Percentiles rank a stretch among this genome's conserved stretches.
Evolutionary conservation across 2,113 vertebrate species (phyloP).

Genomic region (Microcebus murinus): DNA sequence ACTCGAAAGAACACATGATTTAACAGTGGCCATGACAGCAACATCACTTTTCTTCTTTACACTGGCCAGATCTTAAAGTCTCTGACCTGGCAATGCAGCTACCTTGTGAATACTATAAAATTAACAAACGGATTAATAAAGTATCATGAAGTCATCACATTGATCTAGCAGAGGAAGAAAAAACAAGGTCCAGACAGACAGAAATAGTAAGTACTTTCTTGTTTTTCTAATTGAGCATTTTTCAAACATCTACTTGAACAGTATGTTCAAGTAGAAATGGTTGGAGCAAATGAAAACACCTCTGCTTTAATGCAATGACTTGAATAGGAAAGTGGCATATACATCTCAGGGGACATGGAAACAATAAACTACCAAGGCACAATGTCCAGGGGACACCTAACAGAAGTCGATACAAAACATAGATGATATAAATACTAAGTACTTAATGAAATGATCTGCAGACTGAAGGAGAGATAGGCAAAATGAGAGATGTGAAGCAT

Average conservation of each 20-base stretch:
- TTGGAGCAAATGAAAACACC: not conserved
- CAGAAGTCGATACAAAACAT: not conserved
- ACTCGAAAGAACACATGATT: not conserved
- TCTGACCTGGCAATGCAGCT: not conserved
- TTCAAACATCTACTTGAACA: not conserved
- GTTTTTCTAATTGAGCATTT: not conserved
- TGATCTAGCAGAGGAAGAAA: conserved; percentile 20
- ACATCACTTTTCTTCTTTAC: not conserved
- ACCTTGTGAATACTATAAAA: conserved; percentile 49
- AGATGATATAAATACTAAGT: not conserved
- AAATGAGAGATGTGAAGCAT: not conserved
- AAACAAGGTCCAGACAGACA: conserved; percentile 13
- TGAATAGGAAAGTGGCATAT: not conserved
- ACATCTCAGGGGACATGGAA: not conserved
- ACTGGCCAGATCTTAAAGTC: not conserved
- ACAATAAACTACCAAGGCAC: not conserved
- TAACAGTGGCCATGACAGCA: not conserved
- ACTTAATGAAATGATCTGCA: conserved; percentile 11
- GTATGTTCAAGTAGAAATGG: not conserved
- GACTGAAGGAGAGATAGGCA: not conserved
- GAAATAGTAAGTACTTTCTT: not conserved
- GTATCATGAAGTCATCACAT: conserved; percentile 29
- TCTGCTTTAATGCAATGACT: not conserved
- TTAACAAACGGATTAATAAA: conserved; percentile 50
- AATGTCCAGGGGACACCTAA: not conserved